Conservation (phyloP, 2,113 vertebrate genomes). For the Ascaphus truei region DNA sequence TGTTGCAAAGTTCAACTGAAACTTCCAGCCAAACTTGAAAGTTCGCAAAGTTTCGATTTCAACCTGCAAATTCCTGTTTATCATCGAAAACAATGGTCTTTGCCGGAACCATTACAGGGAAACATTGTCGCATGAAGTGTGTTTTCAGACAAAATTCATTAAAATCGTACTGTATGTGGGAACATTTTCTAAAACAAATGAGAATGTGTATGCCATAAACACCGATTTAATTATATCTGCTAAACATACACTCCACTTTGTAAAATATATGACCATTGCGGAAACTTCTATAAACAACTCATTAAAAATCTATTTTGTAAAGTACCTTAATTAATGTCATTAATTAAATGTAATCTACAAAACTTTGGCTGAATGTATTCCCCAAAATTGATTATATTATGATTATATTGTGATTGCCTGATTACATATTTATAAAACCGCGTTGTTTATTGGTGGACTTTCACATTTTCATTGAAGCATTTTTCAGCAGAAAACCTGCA, state of each 20-base stretch:
- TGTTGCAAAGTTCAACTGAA: too few species aligned
- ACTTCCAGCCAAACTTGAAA: too few species aligned
- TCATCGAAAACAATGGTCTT: too few species aligned
- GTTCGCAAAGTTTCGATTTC: too few species aligned
- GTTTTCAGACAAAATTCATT: constrained; percentile 6
- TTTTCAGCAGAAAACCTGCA: too few species aligned
- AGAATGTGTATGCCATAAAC: constrained; percentile 12
- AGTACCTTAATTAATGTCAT: constrained; percentile 31
- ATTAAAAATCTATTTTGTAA: constrained; percentile 22
- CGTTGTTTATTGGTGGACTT: constrained; percentile 23
- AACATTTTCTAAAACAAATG: constrained; percentile 21
- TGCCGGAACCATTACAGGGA: too few species aligned
- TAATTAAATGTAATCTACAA: constrained; percentile 33
- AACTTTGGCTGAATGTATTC: constrained; percentile 36
- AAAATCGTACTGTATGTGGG: constrained; percentile 2
- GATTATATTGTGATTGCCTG: constrained; percentile 25
- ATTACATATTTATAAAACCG: constrained; percentile 31
- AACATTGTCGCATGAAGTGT: background rate
- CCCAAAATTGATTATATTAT: constrained; percentile 21
- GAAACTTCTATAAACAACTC: constrained; percentile 7
- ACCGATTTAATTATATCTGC: constrained; percentile 17
- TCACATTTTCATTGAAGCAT: background rate
- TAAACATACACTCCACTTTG: background rate
- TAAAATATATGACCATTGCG: constrained; percentile 19
- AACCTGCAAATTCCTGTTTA: too few species aligned